Evolutionary conservation across 2,113 vertebrate genomes (phyloP), one percentile per base, ranked within the genome.

Genomic region (Proterorhinus semilunaris): DNA sequence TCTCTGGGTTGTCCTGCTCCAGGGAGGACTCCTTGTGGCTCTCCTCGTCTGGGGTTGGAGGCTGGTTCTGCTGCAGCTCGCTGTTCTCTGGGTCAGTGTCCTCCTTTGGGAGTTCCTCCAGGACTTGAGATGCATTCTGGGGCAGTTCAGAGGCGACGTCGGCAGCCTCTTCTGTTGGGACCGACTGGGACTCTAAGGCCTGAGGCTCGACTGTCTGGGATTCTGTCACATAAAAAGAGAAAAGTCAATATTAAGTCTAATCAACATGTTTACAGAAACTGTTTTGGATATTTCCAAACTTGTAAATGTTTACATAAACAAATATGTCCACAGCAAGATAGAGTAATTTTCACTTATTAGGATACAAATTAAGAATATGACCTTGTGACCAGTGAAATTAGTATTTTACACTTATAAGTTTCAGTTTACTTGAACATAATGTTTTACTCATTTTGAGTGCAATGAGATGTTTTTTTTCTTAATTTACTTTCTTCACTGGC

Each of bases 101-200:
- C 0, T 48, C 47, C 12, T 52, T 51, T 53, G 67, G 49, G 61
- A 9, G 63, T 21, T 65, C 61, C 0, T 72, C 64, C 10, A 52
- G 71, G 61, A 59, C 52, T 50, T 49, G 0, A 4, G 78, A 2
- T 0, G 0, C 0, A 21, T 36, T 15, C 15, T 58, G 57, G 55
- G 15, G 6, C 1, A 67, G 55, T 58, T 51, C 58, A 36, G 87
- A 63, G 7, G 68, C 27, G 53, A 67, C 83, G 0, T 74, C 43
- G 0, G 69, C 46, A 8, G 78, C 67, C 51, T 84, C 71, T 5
- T 80, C 74, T 3, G 10, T 64, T 17, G 55, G 17, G 2, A 61
- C 4, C 0, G 69, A 21, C 54, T 85, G 84, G 0, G 83, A 53
- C n/a, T 53, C n/a, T 16, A 16, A 17, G 52, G 52, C 5, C n/a